A percentile compares a stretch with the other conserved stretches of the same genome.
These are phyloP conservation scores for Nemopilema nomurai DNA, from an alignment of 30 jellyfish, hydroid and myxozoan species.

Conservation along the genomic window DNA sequence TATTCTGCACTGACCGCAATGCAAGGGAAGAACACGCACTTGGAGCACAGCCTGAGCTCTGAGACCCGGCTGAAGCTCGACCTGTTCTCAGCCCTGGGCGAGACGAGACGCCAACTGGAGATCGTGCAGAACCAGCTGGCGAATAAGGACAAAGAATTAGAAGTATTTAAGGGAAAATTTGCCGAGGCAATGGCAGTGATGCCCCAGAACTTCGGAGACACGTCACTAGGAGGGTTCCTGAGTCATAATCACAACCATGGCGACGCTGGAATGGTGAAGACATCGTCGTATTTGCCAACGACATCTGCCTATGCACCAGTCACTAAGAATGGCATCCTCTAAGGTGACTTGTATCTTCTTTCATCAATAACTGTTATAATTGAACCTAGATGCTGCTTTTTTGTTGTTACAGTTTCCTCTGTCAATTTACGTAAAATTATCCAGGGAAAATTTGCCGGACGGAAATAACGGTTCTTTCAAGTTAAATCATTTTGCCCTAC, in stretches of 20 bases:
- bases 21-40: conserved; percentile 97
- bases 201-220: conserved; percentile 92
- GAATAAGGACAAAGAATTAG: conserved; percentile 87
- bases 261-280: conserved; percentile 47
- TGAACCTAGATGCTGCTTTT: not conserved
- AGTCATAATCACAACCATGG: conserved; percentile 51
- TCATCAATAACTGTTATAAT: too few species aligned
- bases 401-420: not conserved
- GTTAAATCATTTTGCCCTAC: not conserved
- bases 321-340: conserved; percentile 69
- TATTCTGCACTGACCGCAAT: conserved; percentile 92
- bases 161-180: conserved; percentile 75
- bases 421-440: not conserved
- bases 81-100: conserved; percentile 98
- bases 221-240: conserved; percentile 76
- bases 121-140: conserved; percentile 82
- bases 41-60: conserved; percentile 97
- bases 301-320: conserved; percentile 65
- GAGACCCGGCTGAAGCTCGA: conserved; percentile 97
- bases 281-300: conserved; percentile 65
- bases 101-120: conserved; percentile 97
- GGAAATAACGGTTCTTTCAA: not conserved
- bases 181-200: conserved; percentile 99
- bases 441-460: not conserved
- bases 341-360: conserved; percentile 2